Base-by-base conservation (phyloP, 1,140 invertebrate genomes). In the Drosophila elegans region DNA sequence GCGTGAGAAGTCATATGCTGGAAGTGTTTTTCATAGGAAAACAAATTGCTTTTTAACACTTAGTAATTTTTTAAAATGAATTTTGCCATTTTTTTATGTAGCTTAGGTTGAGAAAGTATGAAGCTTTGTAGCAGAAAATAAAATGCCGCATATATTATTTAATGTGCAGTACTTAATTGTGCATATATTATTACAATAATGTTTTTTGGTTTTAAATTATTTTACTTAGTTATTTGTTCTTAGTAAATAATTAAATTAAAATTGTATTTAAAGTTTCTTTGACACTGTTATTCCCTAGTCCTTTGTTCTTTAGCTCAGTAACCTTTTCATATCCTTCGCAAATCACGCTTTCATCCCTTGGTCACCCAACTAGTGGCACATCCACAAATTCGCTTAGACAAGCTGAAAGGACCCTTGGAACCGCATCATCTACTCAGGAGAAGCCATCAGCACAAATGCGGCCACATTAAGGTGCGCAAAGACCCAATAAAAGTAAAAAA, bases 381-480 rank as follows among this genome's bases (percentile, higher is more conserved):
- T 48, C 42, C 59, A 10, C 42, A 63, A 62, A 74, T 42, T 63
- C 27, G 49, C 49, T 71, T 71, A 54, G 44, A 39, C n/a, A 41
- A 71, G 45, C 51, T 29, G 29, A 10, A 44, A 38, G 64, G 64
- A 64, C 61, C 7, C 12, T n/a, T 10, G 44, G 10, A 41, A 67
- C 62, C 67, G 42, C 62, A 68, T 56, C 51, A 69, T 56, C 67
- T 27, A 71, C 67, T 69, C 67, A 41, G 13, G 36, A 42, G 54
- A 36, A 62, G 76, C 61, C 68, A 82, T 81, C 74, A 82, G 42
- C 56, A 59, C 78, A 71, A 86, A 81, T 66, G 72, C 66, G 68
- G 78, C 48, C 74, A 64, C 82, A 82, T 85, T 85, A 82, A 85
- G 78, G 78, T 85, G 81, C 41, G 49, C 74, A 81, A 56, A 38